These are phyloP conservation scores for Ageneiosus marmoratus DNA, from an alignment of 2,113 vertebrate genomes.

Conservation along the genomic window DNA sequence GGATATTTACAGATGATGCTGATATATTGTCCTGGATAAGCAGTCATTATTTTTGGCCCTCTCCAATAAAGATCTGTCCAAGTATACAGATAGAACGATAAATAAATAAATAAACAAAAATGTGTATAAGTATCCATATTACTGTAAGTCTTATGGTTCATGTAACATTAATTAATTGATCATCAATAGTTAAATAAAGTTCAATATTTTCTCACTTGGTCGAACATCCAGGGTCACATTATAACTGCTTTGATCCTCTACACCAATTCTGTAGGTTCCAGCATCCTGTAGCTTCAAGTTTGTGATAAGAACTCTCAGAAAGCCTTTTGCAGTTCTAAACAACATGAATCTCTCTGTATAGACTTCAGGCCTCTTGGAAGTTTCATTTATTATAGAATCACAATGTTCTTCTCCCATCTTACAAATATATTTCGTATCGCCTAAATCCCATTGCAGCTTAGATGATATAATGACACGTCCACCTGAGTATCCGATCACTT, in stretches of 20 bases:
- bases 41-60: not conserved
- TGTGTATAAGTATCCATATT: no score
- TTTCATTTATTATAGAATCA: not conserved
- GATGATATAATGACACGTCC: not conserved
- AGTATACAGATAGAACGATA: no score
- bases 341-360: conserved; percentile 18
- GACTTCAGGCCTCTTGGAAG: not conserved
- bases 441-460: not conserved
- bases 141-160: not conserved
- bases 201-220: not conserved
- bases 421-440: not conserved
- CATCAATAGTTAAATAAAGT: not conserved
- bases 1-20: not conserved
- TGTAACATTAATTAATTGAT: not conserved
- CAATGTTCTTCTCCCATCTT: not conserved
- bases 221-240: not conserved
- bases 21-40: not conserved
- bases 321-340: not conserved
- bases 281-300: conserved; percentile 24
- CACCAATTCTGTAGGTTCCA: conserved; percentile 11
- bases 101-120: no score
- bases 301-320: conserved; percentile 23
- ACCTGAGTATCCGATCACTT: conserved; percentile 3
- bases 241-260: not conserved
- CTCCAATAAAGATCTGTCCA: conserved; percentile 31